phyloP scores from a whole-genome alignment of 2,113 vertebrate genomes.

The Cranoglanis bouderius region DNA sequence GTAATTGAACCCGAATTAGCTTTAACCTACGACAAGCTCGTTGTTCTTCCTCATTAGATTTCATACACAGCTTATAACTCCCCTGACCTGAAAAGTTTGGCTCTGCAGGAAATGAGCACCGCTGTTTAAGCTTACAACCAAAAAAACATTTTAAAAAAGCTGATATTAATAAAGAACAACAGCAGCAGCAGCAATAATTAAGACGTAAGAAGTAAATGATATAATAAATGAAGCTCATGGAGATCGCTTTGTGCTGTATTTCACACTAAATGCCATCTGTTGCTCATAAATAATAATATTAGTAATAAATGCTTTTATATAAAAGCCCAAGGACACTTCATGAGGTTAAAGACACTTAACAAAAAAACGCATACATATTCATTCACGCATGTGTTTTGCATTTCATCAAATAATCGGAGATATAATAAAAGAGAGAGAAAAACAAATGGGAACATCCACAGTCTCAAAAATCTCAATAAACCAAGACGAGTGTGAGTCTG shows the following conservation, averaged over 20 bases:
- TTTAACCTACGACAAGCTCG: conserved; percentile 10
- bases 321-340: not conserved
- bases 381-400: not conserved
- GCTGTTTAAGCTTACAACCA: not conserved
- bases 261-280: conserved; percentile 10
- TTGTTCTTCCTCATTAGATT: not conserved
- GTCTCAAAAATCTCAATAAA: too few relatives aligned
- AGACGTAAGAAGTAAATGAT: not conserved
- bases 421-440: not conserved
- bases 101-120: not conserved
- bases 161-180: not conserved
- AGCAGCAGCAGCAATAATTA: not conserved
- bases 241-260: not conserved
- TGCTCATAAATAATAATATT: conserved; percentile 1
- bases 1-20: conserved; percentile 19
- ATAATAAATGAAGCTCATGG: not conserved
- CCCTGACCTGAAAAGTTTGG: not conserved
- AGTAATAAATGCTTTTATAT: not conserved
- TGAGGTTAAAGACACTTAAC: not conserved
- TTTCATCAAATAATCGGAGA: not conserved
- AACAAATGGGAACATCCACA: not conserved
- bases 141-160: not conserved
- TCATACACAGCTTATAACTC: not conserved
- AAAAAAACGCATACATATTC: not conserved
- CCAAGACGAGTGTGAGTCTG: not conserved